Evolutionary conservation across 2,797 vertebrate species (phyloP), one percentile per base, ranked within the genome.

Genomic region (Bovichtus diacanthus): DNA sequence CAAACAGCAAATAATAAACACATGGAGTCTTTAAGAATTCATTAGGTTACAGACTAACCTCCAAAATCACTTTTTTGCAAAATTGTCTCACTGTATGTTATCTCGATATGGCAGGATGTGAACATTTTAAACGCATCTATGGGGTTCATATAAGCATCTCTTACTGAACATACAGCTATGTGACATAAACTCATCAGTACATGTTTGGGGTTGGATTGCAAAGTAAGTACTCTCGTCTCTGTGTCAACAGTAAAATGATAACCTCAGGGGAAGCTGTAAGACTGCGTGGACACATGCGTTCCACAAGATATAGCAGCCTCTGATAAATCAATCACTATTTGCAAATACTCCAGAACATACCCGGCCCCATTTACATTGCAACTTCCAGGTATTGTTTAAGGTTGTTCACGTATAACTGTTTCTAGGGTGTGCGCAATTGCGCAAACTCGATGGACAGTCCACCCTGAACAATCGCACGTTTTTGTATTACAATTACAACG

Each of bases 401-500:
- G 7, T 43, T 76, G 29, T 5, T 58, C 43, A 29, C 23, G 6
- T 50, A 36, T 3, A 50, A 41, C 38, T 5, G 10, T n/a, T 56
- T 53, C 58, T 18, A 3, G 29, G 19, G 7, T 47, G 18, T 67
- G 90, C 91, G 88, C 79, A 92, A 92, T 88, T 87, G 66, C 90
- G 90, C 91, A 88, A 85, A 58, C 44, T 44, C 49, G 6, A 2
- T 31, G 76, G 63, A 19, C 41, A 49, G 13, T 74, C 34, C 47
- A 21, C 9, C 15, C 13, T 29, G 60, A 66, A 49, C 51, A 65
- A 53, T 39, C 62, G 58, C 38, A 9, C 23, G 31, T 8, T 29
- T 67, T 23, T 59, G 34, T 56, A 7, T 44, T 10, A 9, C 38
- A 63, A 61, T 12, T 8, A 36, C 0, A 6, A 15, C 1, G 4